Evolutionary conservation across 2,113 vertebrate genomes (phyloP).

Genomic region (Columbina picui): DNA sequence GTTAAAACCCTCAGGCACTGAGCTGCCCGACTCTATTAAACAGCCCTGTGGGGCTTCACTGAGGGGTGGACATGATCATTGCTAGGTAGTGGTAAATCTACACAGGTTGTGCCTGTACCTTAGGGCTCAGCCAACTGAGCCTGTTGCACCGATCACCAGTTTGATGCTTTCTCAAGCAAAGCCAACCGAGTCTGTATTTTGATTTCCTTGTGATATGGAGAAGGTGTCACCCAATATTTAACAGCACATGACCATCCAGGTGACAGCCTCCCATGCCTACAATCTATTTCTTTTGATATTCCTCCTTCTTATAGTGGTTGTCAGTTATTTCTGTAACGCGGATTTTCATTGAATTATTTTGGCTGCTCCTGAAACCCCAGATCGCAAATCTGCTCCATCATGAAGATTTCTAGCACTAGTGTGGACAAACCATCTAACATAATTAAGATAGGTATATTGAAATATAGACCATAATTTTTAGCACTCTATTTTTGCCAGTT

Average conservation of each 20-base stretch:
- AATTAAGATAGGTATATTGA: background rate
- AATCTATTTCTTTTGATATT: background rate
- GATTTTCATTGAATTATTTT: background rate
- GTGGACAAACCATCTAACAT: background rate
- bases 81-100: background rate
- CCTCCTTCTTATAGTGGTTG: background rate
- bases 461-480: background rate
- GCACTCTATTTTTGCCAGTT: background rate
- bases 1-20: background rate
- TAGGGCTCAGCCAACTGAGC: background rate
- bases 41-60: background rate
- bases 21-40: background rate
- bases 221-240: background rate
- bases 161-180: background rate
- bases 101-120: background rate
- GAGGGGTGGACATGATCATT: fast-evolving
- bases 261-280: background rate
- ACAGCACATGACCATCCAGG: background rate
- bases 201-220: background rate
- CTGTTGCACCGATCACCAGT: background rate
- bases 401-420: background rate
- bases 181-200: background rate
- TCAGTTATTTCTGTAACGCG: background rate
- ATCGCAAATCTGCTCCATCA: background rate
- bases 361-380: background rate